phyloP scores from a whole-genome alignment of 2,888 invertebrate genomes.

The Xestia xanthographa region DNA sequence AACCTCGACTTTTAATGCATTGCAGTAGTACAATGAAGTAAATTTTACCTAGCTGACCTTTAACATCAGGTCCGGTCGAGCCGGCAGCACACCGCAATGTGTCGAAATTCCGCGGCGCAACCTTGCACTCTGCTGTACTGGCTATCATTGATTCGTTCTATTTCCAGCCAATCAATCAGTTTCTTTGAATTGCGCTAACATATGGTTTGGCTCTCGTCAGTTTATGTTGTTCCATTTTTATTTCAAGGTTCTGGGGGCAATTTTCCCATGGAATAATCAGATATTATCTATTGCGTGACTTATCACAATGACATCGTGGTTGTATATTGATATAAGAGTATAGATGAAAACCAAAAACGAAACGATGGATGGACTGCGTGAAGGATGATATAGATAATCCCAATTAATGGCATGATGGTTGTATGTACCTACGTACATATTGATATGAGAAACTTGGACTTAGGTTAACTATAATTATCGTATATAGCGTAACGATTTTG shows the following conservation, averaged over 20 bases:
- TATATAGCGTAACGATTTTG: too few relatives aligned
- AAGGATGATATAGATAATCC: too few relatives aligned
- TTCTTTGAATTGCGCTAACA: slow-evolving; percentile 30
- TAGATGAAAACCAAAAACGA: too few relatives aligned
- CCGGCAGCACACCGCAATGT: slow-evolving; percentile 27
- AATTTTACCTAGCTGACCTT: slow-evolving; percentile 52
- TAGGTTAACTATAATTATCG: too few relatives aligned
- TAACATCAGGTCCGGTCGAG: slow-evolving; percentile 21
- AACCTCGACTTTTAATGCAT: slow-evolving; percentile 44
- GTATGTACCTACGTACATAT: too few relatives aligned
- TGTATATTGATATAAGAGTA: not conserved
- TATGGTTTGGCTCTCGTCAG: slow-evolving; percentile 18
- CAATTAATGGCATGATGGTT: too few relatives aligned
- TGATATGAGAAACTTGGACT: too few relatives aligned
- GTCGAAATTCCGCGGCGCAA: slow-evolving; percentile 39
- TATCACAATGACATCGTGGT: not conserved
- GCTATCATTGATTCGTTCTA: slow-evolving; percentile 50
- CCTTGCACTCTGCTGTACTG: slow-evolving; percentile 49
- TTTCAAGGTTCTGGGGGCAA: not conserved
- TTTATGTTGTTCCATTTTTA: slow-evolving; percentile 16
- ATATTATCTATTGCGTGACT: not conserved
- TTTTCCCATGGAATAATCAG: not conserved
- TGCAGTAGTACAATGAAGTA: slow-evolving; percentile 54
- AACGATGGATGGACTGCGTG: too few relatives aligned
- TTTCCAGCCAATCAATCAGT: slow-evolving; percentile 49